These are phyloP conservation scores for Xylocopa sonorina DNA, from an alignment of 1,140 invertebrate genomes.

Conservation along the genomic window DNA sequence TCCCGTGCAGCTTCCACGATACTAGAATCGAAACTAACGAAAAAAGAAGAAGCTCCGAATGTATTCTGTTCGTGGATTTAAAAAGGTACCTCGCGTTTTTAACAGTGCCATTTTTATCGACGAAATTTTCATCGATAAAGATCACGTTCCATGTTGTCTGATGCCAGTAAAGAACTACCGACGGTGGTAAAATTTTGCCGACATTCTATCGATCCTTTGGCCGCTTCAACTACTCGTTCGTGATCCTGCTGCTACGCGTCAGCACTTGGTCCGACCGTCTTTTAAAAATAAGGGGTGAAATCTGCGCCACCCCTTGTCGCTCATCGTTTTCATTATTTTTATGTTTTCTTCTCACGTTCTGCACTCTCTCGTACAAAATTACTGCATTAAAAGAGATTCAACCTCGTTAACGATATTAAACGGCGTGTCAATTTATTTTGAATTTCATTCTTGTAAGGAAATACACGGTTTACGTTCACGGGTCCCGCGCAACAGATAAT, in stretches of 20 bases:
- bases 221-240: neutral
- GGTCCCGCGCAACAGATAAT: neutral
- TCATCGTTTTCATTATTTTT: neutral
- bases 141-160: neutral
- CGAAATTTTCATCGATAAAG: neutral
- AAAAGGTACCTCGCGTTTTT: neutral
- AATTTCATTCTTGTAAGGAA: neutral
- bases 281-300: neutral
- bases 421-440: too few species aligned
- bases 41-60: neutral
- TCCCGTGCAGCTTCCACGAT: neutral
- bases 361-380: too few species aligned
- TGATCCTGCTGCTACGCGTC: constrained; percentile 31
- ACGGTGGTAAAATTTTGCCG: constrained; percentile 26
- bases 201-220: constrained; percentile 46
- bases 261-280: constrained; percentile 47
- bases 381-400: neutral
- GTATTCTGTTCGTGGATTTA: neutral
- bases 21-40: too few species aligned
- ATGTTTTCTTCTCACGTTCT: too few species aligned
- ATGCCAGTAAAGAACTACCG: constrained; percentile 6
- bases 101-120: constrained; percentile 31
- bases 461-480: rapidly evolving
- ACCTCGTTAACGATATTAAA: neutral
- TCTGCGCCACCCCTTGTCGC: neutral